Base-by-base conservation (phyloP, 1,140 invertebrate species). In the Antheraea pernyi region DNA sequence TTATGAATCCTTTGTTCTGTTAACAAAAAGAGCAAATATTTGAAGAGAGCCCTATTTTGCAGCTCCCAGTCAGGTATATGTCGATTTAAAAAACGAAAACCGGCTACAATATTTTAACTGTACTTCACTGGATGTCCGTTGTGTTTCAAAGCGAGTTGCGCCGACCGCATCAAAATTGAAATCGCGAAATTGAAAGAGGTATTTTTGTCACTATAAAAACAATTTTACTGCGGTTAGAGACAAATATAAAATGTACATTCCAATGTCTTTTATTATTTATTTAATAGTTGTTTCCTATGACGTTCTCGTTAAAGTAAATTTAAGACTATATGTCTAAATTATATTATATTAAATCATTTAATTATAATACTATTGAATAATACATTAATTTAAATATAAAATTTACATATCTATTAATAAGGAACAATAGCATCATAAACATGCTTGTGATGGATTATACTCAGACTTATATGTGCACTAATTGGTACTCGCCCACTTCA, bases 1-100 rank as follows among this genome's bases (percentile, higher is more conserved):
- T 53, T 69, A 63, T 75, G 73, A 74, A 76, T 65, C 69, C 66
- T 68, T 67, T 76, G 74, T 79, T 74, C 72, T 73, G 60, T 42
- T 48, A 59, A 46, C 66, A 76, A 75, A 79, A 78, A 74, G 70
- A 72, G 63, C 62, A 65, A 72, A 37, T 68, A 68, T 74, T 70
- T 75, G 63, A 71, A 71, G 62, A 69, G 67, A 72, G 39, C 30
- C 42, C 11, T 70, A 73, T 76, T 76, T 71, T 63, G 64, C 69
- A 65, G 67, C 36, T 48, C 60, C 60, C 37, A 66, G 68, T 72
- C 72, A 70, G 72, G 70, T 72, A 70, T 67, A 70, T 62, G 68
- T 65, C 65, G 64, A 60, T 64, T 67, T 59, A 69, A 53, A 77
- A 74, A 77, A 74, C 67, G 61, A 65, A 62, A 19, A 53, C 2